These are phyloP conservation scores for Chymomyza amoena DNA, from an alignment of 2,888 invertebrate species.

Conservation along the genomic window DNA sequence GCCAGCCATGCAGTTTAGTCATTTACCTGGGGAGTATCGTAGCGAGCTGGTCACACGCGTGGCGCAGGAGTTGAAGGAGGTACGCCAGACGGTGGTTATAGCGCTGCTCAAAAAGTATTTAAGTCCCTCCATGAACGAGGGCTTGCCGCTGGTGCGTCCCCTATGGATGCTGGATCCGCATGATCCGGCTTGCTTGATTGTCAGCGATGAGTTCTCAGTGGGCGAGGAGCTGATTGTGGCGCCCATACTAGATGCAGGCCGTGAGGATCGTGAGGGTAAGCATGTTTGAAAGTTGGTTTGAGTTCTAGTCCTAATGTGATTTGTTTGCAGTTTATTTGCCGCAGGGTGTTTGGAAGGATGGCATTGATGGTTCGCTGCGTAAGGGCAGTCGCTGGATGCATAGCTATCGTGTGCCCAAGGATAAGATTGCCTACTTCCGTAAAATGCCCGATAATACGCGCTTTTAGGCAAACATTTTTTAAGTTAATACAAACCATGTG, in stretches of 20 bases:
- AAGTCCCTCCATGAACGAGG: slow-evolving; percentile 88
- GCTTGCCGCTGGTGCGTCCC: slow-evolving; percentile 91
- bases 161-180: slow-evolving; percentile 93
- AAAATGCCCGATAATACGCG: slow-evolving; percentile 91
- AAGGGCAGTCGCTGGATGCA: slow-evolving; percentile 96
- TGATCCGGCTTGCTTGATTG: slow-evolving; percentile 87
- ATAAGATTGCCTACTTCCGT: slow-evolving; percentile 90
- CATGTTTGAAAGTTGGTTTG: neutral
- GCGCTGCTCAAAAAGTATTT: slow-evolving; percentile 88
- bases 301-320: neutral
- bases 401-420: slow-evolving; percentile 88
- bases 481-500: slow-evolving; percentile 16
- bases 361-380: slow-evolving; percentile 90
- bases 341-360: slow-evolving; percentile 95
- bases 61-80: slow-evolving; percentile 85
- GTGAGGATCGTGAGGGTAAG: slow-evolving; percentile 85
- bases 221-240: slow-evolving; percentile 95
- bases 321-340: slow-evolving; percentile 87
- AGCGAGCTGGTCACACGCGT: slow-evolving; percentile 87
- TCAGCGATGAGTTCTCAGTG: slow-evolving; percentile 92
- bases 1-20: slow-evolving; percentile 94
- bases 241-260: slow-evolving; percentile 87
- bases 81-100: slow-evolving; percentile 88
- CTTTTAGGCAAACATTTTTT: slow-evolving; percentile 79
- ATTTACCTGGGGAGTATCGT: slow-evolving; percentile 92